These are phyloP conservation scores for Paguma larvata DNA, from an alignment of 2,797 vertebrate genomes.

Conservation along the genomic window DNA sequence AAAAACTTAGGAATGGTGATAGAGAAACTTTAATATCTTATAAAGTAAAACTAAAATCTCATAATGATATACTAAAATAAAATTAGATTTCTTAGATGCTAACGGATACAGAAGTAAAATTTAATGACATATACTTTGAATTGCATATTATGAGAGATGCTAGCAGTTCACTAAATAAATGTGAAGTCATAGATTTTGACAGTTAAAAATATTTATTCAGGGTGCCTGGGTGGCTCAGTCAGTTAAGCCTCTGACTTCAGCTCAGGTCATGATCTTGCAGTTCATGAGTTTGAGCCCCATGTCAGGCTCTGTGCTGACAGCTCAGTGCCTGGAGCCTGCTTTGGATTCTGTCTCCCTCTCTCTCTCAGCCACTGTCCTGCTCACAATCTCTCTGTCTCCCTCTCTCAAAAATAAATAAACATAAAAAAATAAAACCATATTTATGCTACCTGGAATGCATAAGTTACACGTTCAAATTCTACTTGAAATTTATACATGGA, in stretches of 20 bases:
- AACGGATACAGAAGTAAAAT: neutral
- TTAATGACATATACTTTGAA: slow-evolving; percentile 39
- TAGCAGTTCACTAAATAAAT: neutral
- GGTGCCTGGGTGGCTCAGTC: neutral
- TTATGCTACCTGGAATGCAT: slow-evolving; percentile 12
- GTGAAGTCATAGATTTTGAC: neutral
- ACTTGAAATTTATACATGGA: slow-evolving; percentile 73
- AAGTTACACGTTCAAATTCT: slow-evolving; percentile 76
- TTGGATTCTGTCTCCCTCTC: neutral
- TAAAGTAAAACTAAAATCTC: slow-evolving; percentile 19
- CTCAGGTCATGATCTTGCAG: neutral
- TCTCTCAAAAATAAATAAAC: neutral
- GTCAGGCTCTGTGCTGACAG: neutral
- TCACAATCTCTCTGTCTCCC: too few relatives aligned
- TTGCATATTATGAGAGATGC: neutral
- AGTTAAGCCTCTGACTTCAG: neutral
- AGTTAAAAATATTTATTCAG: slow-evolving; percentile 65
- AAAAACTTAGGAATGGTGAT: neutral
- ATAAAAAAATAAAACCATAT: neutral
- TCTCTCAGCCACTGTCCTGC: neutral
- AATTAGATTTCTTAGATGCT: neutral
- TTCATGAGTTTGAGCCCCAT: neutral
- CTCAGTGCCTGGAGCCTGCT: neutral
- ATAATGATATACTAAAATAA: neutral
- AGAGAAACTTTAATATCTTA: neutral